phyloP scores from a whole-genome alignment of 2,797 vertebrate species.

The Gouania willdenowi region DNA sequence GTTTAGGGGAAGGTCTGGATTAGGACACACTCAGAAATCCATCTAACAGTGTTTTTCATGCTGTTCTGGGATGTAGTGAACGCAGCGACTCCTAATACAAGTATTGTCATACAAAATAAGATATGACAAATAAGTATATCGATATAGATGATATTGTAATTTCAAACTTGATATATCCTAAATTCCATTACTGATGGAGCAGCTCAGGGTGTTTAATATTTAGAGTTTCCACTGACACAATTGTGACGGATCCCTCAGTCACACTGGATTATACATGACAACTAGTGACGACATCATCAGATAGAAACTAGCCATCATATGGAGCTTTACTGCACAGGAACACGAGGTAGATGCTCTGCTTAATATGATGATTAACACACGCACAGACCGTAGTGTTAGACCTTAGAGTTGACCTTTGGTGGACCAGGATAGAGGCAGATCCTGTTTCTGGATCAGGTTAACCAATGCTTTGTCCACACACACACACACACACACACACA shows the following conservation, averaged over 20 bases:
- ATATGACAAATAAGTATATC: no score
- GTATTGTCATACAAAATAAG: no score
- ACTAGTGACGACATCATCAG: constrained; percentile 67
- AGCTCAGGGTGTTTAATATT: constrained; percentile 68
- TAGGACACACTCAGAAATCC: no score
- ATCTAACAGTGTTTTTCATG: no score
- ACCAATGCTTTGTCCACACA: constrained; percentile 42
- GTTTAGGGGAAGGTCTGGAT: no score
- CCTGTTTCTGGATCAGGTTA: constrained; percentile 72
- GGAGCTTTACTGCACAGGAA: neutral
- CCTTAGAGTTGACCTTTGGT: constrained; percentile 54
- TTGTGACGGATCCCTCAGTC: constrained; percentile 65
- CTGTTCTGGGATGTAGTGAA: no score
- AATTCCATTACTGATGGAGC: constrained; percentile 51
- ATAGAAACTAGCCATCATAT: constrained; percentile 45
- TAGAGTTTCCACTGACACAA: constrained; percentile 65
- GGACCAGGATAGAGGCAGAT: constrained; percentile 56
- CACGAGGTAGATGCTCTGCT: constrained; percentile 3
- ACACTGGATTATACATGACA: constrained; percentile 60
- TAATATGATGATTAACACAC: constrained; percentile 8
- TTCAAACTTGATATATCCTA: no score
- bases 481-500: constrained; percentile 29
- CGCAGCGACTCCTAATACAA: no score
- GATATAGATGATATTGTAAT: no score
- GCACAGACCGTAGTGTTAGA: constrained; percentile 17